Evolutionary conservation across 2,888 invertebrate genomes (phyloP), one percentile per base, ranked within the genome.

Genomic region (Chloroclystis v-ata): DNA sequence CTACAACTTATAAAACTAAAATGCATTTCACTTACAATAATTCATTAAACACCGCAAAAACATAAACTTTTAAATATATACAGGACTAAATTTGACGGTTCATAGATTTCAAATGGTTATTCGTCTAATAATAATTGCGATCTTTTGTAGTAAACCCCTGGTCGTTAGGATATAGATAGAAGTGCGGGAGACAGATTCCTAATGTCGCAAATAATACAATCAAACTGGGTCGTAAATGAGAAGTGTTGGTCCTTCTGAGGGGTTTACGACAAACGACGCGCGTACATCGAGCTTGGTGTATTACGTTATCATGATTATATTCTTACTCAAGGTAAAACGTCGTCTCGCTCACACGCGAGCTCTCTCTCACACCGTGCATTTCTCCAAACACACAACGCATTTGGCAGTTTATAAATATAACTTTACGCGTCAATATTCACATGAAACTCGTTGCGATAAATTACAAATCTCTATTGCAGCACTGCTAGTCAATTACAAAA

Each of bases 1-100:
- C 87, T 86, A 86, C 78, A 82, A 84, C 84, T 83, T 86, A 84
- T 75, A 78, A 78, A 87, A 85, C 86, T 86, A 87, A 86, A 86
- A 87, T 85, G 86, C 86, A 79, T 82, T 83, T 66, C 81, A 77
- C 84, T 85, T 85, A 84, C 59, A 75, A 73, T 75, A 77, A 77
- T 75, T 70, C 82, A 73, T 78, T 78, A 78, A 84, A 85, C 81
- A 79, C 82, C 78, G 82, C 78, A 84, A 83, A 77, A 85, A 78
- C 65, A 85, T 83, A 80, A 75, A 67, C 57, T 72, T 77, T 78
- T 66, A 78, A 35, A 35, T 85, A 87, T 86, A 79, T 82, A 87
- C 85, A 86, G 69, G 77, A 80, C 83, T 84, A 82, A 82, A 75
- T 75, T 56, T 58, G 78, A 77, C 74, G 73, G 76, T 78, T 80